Evolutionary conservation across 2,888 invertebrate species (phyloP), one percentile per base, ranked within the genome.

Genomic region (Microctonus hyperodae): DNA sequence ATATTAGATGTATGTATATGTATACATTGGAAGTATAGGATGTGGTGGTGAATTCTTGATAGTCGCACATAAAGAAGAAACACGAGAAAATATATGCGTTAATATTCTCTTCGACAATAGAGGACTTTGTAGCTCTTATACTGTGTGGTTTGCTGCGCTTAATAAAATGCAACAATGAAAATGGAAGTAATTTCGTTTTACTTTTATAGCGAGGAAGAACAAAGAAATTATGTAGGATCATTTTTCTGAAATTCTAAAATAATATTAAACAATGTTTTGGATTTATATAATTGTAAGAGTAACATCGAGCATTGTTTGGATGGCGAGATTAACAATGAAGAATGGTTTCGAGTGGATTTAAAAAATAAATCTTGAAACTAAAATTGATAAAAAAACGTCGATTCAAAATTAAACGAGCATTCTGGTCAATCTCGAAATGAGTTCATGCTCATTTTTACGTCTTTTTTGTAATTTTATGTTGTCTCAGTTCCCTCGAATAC

Each of bases 311-410:
- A 13, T 10, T 63, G n/a, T n/a, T 58, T 63, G 51, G 50, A 33
- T 56, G 44, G 4, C 28, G 28, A 56, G 28, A 35, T 55, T 51
- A 33, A 20, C 20, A n/a, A n/a, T n/a, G 10, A 48, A 31, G 2
- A 7, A 48, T 22, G 11, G 50, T 20, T n/a, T 13, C 13, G 13
- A 11, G 7, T 13, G 37, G n/a, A 37, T 37, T 13, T 13, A 50
- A n/a, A 60, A 58, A 53, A 11, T 51, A 64, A 51, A 25, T 50
- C 11, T 16, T 9, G 35, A 44, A 58, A 58, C 28, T 22, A 44
- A 58, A 68, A 57, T 71, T 72, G 60, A 64, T 70, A 68, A 68
- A 72, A 62, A 67, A 66, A 72, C 4, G 11, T n/a, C 37, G n/a
- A n/a, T n/a, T 58, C 58, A 10, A 31, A 67, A 69, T 62, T 44